These are phyloP conservation scores for Lutra lutra DNA, from an alignment of 2,797 vertebrate species.

Conservation along the genomic window DNA sequence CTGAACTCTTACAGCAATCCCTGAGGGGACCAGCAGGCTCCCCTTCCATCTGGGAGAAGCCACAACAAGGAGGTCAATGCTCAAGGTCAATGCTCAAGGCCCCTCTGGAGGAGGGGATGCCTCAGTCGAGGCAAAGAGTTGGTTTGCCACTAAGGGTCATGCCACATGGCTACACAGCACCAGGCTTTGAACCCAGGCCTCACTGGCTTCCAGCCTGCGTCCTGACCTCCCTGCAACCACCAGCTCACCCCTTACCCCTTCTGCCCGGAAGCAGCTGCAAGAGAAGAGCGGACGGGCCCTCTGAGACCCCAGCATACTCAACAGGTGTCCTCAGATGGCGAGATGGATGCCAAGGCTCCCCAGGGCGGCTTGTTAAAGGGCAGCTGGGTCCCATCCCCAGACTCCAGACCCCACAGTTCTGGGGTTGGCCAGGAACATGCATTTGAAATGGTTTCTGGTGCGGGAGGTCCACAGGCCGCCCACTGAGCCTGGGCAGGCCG, in stretches of 20 bases:
- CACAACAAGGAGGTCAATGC: neutral
- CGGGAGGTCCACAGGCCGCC: neutral
- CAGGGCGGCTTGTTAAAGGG: neutral
- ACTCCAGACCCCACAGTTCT: neutral
- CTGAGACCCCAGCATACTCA: neutral
- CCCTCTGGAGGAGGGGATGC: too few relatives aligned
- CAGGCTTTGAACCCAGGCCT: neutral
- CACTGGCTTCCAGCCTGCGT: accelerated
- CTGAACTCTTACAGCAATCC: accelerated
- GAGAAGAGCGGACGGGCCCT: neutral
- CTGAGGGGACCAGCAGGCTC: accelerated
- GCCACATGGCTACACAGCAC: neutral
- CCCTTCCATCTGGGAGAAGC: accelerated
- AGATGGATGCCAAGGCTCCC: neutral
- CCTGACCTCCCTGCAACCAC: neutral
- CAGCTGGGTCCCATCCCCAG: neutral
- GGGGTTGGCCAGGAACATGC: neutral
- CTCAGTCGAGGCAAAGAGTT: too few relatives aligned
- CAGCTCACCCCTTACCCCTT: neutral
- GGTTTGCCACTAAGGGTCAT: neutral
- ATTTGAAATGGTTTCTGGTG: neutral
- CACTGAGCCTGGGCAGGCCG: neutral
- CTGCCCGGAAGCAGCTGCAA: accelerated
- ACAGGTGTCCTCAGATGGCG: accelerated
- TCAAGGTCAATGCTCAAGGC: too few relatives aligned